These are phyloP conservation scores for Trinectes maculatus DNA, from an alignment of 2,113 vertebrate species.

Conservation along the genomic window DNA sequence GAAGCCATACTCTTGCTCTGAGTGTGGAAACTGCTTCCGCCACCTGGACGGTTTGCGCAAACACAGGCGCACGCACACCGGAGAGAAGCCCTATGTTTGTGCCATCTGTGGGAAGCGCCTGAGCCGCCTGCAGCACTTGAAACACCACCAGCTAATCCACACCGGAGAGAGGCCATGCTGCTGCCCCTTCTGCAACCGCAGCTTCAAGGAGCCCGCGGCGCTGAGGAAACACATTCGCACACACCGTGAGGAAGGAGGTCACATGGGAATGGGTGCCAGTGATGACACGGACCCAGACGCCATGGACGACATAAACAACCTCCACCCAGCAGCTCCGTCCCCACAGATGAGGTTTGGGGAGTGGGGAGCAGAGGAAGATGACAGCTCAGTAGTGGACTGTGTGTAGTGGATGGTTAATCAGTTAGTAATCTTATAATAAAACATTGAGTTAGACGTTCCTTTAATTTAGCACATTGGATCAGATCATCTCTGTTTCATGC, in stretches of 20 bases:
- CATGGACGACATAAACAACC: conserved; percentile 74
- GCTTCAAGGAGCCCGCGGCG: conserved; percentile 82
- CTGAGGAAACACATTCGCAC: conserved; percentile 83
- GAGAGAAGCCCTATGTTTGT: conserved; percentile 84
- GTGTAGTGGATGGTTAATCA: conserved; percentile 55
- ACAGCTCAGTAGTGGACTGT: conserved; percentile 78
- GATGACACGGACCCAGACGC: conserved; percentile 69
- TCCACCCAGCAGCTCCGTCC: conserved; percentile 75
- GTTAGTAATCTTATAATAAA: background rate
- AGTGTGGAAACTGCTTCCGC: conserved; percentile 84
- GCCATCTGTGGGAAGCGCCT: conserved; percentile 83
- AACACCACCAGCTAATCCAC: conserved; percentile 87
- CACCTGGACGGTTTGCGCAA: conserved; percentile 84
- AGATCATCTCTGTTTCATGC: conserved; percentile 6
- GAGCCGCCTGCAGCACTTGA: conserved; percentile 85
- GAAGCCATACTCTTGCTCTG: conserved; percentile 84
- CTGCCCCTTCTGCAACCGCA: conserved; percentile 84
- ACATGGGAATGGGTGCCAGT: conserved; percentile 53
- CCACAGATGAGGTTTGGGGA: conserved; percentile 83
- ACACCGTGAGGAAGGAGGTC: conserved; percentile 74
- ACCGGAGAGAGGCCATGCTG: conserved; percentile 83
- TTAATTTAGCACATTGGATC: conserved; percentile 7
- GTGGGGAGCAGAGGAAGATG: conserved; percentile 82
- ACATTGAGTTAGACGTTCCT: conserved; percentile 1
- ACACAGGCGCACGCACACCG: conserved; percentile 84